Base-by-base conservation (phyloP, 2,797 vertebrate species). In the Zenarchopterus dispar region DNA sequence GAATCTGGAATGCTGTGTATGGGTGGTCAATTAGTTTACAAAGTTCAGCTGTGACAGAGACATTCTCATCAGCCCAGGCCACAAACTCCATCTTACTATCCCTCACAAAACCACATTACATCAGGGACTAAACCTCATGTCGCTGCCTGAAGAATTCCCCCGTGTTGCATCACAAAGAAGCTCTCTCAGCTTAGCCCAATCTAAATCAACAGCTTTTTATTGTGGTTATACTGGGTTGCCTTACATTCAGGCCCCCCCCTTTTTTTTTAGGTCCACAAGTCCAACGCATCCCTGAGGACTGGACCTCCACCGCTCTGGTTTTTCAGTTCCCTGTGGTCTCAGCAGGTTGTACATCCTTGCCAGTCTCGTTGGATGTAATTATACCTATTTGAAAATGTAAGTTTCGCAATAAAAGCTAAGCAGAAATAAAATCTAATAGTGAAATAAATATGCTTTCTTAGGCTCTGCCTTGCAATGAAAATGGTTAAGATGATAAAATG, bases 11-110 rank as follows among this genome's bases (percentile, higher is more conserved):
- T 67, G 73, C 75, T 81, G 70, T 65, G 77, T 87, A 88, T 67
- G 89, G 91, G 92, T 93, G 92, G 92, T 91, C 92, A 93, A 81
- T 90, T 84, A 88, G 80, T 91, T 92, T 87, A 89, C 87, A 92
- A 77, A 85, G 86, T 87, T 93, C 88, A 91, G 81, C 88, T 90
- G 86, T 84, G 88, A 90, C 84, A 82, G 81, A 82, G 67, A 57
- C 62, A 64, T 81, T 79, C 72, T 84, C 73, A 75, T 76, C 58
- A 63, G 65, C 60, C 48, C 61, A 33, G n/a, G 46, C 68, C 73
- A 73, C 70, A 51, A 70, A 73, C 56, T 81, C 63, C 59, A 66
- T 75, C 70, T 74, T 51, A 47, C 70, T 81, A 72, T 70, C 80
- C 66, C 75, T 52, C 64, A 80, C 84, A 66, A 83, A 80, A 90